Percentiles rank a stretch among this genome's conserved stretches.
These are phyloP conservation scores for Neosilurus hyrtlii DNA, from an alignment of 2,797 vertebrate species.

Conservation along the genomic window DNA sequence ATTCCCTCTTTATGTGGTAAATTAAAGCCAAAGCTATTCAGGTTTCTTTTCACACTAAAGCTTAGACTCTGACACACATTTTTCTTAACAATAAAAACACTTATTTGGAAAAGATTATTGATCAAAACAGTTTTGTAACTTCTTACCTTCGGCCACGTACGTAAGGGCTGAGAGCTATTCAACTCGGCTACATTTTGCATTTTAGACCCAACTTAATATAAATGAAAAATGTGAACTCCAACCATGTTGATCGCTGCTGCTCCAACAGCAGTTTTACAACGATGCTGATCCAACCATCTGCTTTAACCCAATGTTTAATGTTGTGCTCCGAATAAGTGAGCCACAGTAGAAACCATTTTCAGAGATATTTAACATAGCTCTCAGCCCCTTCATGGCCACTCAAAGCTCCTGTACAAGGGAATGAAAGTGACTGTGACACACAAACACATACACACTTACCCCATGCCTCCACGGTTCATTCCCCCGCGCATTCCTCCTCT, in stretches of 20 bases:
- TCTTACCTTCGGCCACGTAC: conserved; percentile 59
- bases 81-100: not conserved
- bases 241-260: not conserved
- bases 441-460: conserved; percentile 72
- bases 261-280: not conserved
- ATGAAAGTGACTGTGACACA: conserved; percentile 1
- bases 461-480: conserved; percentile 81
- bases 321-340: not conserved
- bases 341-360: not conserved
- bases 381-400: conserved; percentile 55
- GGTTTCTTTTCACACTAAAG: not conserved
- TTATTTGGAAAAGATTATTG: not conserved
- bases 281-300: not conserved
- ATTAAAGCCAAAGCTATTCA: conserved; percentile 23
- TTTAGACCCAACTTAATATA: not conserved
- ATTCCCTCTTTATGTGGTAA: not conserved
- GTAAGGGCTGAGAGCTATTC: conserved; percentile 52
- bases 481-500: conserved; percentile 75
- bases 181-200: not conserved
- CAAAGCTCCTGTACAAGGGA: conserved; percentile 41
- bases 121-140: conserved; percentile 13
- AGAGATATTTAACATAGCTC: conserved; percentile 27
- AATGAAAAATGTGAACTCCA: not conserved
- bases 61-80: not conserved
- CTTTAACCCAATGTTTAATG: not conserved